Conservation (phyloP, 2,797 vertebrate genomes). For the Tarsius wallacei region DNA sequence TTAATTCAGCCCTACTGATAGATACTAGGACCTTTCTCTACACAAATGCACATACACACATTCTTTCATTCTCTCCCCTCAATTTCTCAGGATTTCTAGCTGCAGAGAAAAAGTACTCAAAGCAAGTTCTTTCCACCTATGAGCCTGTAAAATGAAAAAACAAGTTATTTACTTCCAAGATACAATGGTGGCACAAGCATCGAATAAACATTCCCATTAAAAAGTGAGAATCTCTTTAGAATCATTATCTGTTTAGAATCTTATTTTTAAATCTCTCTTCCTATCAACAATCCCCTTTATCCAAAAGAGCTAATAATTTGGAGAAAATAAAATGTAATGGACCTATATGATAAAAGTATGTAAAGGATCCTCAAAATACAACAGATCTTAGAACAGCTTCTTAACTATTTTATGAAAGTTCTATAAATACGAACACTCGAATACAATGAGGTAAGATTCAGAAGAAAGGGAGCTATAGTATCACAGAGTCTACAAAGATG, state of each 20-base stretch:
- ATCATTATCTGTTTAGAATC: background rate
- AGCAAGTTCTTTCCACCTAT: no score
- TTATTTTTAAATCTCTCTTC: constrained; percentile 22
- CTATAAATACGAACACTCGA: background rate
- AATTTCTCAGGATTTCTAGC: constrained; percentile 52
- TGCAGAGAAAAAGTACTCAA: background rate
- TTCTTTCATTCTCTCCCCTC: background rate
- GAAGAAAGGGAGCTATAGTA: background rate
- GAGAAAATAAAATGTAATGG: background rate
- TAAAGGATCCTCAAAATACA: constrained; percentile 35
- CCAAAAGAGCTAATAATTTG: constrained; percentile 19
- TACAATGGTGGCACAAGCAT: no score
- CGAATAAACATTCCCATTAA: no score
- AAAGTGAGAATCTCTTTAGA: no score
- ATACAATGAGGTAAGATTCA: background rate
- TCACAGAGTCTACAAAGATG: background rate
- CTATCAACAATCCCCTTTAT: constrained; percentile 21
- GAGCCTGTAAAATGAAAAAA: no score
- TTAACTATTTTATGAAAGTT: background rate
- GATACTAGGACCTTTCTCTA: background rate
- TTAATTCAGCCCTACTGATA: background rate
- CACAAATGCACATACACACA: background rate
- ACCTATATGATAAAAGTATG: constrained; percentile 4
- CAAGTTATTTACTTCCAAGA: no score
- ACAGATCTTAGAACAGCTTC: constrained; percentile 9